These are phyloP conservation scores for Syndactyla subalaris DNA, from an alignment of 2,797 vertebrate species.

Conservation along the genomic window DNA sequence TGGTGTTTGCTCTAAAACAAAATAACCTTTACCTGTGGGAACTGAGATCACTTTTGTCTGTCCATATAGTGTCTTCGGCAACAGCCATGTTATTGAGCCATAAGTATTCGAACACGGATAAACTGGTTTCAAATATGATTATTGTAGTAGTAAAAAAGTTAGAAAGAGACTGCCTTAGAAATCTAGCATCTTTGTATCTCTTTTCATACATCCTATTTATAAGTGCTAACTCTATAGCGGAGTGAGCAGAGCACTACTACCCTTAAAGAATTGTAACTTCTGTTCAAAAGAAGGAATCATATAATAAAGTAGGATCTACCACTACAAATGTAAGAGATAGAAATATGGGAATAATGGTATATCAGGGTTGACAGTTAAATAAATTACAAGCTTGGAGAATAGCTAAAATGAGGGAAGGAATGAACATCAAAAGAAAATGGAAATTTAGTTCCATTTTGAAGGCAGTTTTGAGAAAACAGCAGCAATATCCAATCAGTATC, in stretches of 20 bases:
- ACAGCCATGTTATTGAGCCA: background rate
- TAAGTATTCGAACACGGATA: background rate
- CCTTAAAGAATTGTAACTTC: background rate
- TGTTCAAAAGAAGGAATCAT: background rate
- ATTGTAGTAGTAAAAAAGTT: background rate
- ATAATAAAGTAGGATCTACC: background rate
- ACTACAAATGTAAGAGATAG: background rate
- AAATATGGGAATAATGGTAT: background rate
- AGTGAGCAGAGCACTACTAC: background rate
- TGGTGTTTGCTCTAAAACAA: conserved; percentile 49
- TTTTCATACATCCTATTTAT: background rate
- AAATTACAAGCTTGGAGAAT: background rate
- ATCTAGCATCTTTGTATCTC: background rate
- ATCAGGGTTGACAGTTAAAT: background rate
- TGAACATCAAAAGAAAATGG: background rate
- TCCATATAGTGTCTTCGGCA: background rate
- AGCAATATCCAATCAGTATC: background rate
- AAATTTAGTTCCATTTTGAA: background rate
- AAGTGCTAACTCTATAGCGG: background rate
- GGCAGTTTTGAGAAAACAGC: background rate
- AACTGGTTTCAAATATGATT: background rate
- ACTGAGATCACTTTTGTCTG: background rate
- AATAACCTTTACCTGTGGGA: conserved; percentile 31
- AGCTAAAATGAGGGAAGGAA: background rate
- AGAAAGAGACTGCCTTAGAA: background rate